Conservation (phyloP, 2,113 vertebrate genomes). For the Phycodurus eques region DNA sequence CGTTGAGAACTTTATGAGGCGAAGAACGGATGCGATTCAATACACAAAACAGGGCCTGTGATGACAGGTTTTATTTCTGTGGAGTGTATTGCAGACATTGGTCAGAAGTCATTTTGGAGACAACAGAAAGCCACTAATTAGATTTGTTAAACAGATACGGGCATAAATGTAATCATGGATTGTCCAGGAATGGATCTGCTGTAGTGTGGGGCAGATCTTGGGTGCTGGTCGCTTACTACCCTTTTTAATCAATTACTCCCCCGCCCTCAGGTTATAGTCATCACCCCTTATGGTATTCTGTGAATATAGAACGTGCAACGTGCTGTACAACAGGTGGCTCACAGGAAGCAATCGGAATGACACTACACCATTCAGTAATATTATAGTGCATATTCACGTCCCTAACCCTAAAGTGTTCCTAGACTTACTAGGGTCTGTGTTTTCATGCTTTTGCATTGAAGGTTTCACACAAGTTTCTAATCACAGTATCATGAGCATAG, state of each 20-base stretch:
- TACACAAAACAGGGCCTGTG: background rate
- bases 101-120: background rate
- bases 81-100: background rate
- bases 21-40: background rate
- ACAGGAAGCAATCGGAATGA: too few relatives aligned
- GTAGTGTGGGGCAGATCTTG: background rate
- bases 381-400: background rate
- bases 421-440: background rate
- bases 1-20: slow-evolving; percentile 6
- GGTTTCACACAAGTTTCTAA: background rate
- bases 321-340: too few relatives aligned
- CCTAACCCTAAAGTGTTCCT: too few relatives aligned
- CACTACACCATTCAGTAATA: too few relatives aligned
- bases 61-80: background rate
- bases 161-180: background rate
- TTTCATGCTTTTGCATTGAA: background rate
- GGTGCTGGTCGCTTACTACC: background rate
- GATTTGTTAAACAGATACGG: background rate
- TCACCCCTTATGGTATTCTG: too few relatives aligned
- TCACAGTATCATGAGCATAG: background rate
- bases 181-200: background rate
- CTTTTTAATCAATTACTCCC: background rate
- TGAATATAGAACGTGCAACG: too few relatives aligned
- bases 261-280: too few relatives aligned
- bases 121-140: background rate